These are phyloP conservation scores for Holotrichia oblita DNA, from an alignment of 1,140 invertebrate genomes.

Conservation along the genomic window DNA sequence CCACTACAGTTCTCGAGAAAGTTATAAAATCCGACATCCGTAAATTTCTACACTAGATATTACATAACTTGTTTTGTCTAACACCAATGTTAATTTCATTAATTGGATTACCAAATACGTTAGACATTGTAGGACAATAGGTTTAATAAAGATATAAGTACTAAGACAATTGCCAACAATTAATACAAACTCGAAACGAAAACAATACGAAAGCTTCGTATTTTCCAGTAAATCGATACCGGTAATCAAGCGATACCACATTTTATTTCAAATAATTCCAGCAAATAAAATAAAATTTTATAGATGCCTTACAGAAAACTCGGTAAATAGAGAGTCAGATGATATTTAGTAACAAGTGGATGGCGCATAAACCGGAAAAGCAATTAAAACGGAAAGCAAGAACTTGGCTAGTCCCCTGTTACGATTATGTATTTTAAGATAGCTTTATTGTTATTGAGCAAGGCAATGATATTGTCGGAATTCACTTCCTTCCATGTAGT, in stretches of 20 bases:
- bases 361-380: background rate
- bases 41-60: too few species aligned
- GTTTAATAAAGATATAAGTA: too few species aligned
- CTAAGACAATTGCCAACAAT: too few species aligned
- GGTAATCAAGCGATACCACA: too few species aligned
- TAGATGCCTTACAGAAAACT: background rate
- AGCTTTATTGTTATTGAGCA: background rate
- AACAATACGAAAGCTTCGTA: background rate
- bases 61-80: too few species aligned
- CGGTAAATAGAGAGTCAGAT: background rate
- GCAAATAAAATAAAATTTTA: background rate
- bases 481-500: background rate
- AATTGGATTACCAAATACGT: too few species aligned
- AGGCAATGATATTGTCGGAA: background rate
- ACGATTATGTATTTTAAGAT: background rate
- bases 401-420: background rate
- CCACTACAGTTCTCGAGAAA: too few species aligned
- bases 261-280: background rate
- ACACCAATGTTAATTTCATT: too few species aligned
- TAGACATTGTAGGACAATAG: too few species aligned
- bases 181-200: too few species aligned
- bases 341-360: background rate
- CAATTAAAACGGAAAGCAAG: background rate
- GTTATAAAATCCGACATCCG: too few species aligned
- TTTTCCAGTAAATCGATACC: too few species aligned